Conservation (phyloP, 1,140 invertebrate genomes). For the Drosophila punjabiensis region DNA sequence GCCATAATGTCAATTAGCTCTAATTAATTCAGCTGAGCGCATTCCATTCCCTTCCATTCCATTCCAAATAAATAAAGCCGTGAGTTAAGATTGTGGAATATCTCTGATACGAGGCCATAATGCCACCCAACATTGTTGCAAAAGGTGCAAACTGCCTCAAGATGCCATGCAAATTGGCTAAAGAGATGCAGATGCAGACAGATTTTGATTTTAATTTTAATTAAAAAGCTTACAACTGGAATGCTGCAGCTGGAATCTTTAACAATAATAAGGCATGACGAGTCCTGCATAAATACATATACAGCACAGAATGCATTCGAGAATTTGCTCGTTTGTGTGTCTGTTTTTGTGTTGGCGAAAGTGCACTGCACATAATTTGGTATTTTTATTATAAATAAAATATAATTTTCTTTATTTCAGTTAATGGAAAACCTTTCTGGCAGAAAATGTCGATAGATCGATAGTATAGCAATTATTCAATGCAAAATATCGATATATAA, state of each 20-base stretch:
- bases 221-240: slow-evolving; percentile 55
- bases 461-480: too few relatives aligned
- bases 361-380: not conserved
- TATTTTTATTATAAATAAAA: not conserved
- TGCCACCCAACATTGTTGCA: slow-evolving; percentile 5
- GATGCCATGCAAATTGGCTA: slow-evolving; percentile 42
- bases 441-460: too few relatives aligned
- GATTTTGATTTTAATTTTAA: slow-evolving; percentile 62
- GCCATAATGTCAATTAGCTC: not conserved
- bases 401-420: not conserved
- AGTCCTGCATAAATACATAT: slow-evolving; percentile 61
- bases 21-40: slow-evolving; percentile 6
- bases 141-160: slow-evolving; percentile 38
- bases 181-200: slow-evolving; percentile 19
- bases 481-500: too few relatives aligned
- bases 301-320: slow-evolving; percentile 29
- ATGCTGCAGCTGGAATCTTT: slow-evolving; percentile 34
- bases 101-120: not conserved
- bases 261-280: slow-evolving; percentile 58
- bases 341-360: not conserved
- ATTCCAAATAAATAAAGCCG: not conserved
- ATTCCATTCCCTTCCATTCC: not conserved
- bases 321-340: not conserved
- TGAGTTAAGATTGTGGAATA: not conserved
- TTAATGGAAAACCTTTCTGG: too few relatives aligned